A percentile compares a stretch with the other conserved stretches of the same genome.
phyloP scores from a whole-genome alignment of 2,113 vertebrate genomes.

The Lepus americanus region DNA sequence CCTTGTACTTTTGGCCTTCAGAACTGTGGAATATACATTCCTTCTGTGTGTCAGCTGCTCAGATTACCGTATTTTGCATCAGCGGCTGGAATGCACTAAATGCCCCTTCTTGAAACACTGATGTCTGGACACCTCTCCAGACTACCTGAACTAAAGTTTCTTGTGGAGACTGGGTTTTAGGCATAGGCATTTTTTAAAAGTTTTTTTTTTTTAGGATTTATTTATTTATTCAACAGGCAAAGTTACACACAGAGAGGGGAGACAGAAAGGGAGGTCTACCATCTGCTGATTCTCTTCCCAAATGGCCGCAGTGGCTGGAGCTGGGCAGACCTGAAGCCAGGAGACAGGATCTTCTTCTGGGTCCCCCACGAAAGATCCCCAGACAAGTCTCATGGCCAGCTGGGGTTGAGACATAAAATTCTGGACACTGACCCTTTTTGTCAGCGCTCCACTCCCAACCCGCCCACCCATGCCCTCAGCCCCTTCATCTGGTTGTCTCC shows the following conservation, averaged over 20 bases:
- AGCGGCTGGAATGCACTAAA: too few species aligned
- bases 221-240: too few species aligned
- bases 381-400: background rate
- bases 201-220: too few species aligned
- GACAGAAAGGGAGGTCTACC: too few species aligned
- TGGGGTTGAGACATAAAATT: background rate
- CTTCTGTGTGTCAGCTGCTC: background rate
- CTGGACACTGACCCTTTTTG: background rate
- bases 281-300: too few species aligned
- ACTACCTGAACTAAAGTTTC: background rate
- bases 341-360: too few species aligned
- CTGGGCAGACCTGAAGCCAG: too few species aligned
- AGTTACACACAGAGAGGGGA: too few species aligned
- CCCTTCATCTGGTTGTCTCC: background rate
- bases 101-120: background rate
- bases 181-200: too few species aligned
- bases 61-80: background rate
- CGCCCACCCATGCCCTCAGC: background rate
- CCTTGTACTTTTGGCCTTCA: background rate
- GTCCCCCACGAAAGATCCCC: background rate
- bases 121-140: too few species aligned
- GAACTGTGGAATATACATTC: background rate
- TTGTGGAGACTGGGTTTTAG: background rate
- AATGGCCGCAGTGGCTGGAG: too few species aligned
- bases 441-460: background rate